Conservation (phyloP, 1,140 invertebrate genomes). For the Trissolcus basalis region DNA sequence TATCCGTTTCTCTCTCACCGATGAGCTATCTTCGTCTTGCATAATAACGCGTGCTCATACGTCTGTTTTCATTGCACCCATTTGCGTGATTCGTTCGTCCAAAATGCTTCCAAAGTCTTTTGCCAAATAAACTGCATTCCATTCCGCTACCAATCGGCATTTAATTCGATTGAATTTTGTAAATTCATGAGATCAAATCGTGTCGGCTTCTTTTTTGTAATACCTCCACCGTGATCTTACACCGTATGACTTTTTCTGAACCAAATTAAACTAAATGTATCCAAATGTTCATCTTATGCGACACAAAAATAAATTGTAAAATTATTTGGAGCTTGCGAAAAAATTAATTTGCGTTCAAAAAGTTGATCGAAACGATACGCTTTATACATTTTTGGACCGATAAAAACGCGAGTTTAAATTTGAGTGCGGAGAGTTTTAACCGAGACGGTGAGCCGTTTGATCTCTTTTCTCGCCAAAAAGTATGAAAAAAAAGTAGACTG, state of each 20-base stretch:
- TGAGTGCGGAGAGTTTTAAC: slow-evolving; percentile 18
- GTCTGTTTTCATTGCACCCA: too few species aligned
- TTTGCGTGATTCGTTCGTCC: slow-evolving; percentile 32
- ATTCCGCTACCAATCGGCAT: slow-evolving; percentile 19
- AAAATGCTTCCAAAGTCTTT: slow-evolving; percentile 16
- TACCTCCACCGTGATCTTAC: too few species aligned
- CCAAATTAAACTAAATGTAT: too few species aligned
- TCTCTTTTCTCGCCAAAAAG: slow-evolving; percentile 45
- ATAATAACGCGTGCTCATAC: slow-evolving; percentile 39
- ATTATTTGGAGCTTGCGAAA: too few species aligned
- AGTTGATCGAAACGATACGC: too few species aligned
- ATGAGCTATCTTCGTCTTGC: slow-evolving; percentile 8
- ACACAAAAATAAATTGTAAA: background rate
- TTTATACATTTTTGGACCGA: too few species aligned
- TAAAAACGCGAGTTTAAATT: slow-evolving; percentile 1
- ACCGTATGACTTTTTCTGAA: too few species aligned
- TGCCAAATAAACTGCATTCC: slow-evolving; percentile 39
- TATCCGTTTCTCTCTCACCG: slow-evolving; percentile 8
- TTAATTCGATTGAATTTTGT: slow-evolving; percentile 52
- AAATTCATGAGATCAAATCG: slow-evolving; percentile 35
- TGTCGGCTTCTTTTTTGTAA: too few species aligned
- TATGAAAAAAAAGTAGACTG: slow-evolving; percentile 21
- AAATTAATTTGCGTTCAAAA: too few species aligned
- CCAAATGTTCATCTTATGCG: too few species aligned
- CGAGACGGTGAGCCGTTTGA: slow-evolving; percentile 38